Conservation (phyloP, 2,797 vertebrate species). For the Cynodonichthys magdalenae region DNA sequence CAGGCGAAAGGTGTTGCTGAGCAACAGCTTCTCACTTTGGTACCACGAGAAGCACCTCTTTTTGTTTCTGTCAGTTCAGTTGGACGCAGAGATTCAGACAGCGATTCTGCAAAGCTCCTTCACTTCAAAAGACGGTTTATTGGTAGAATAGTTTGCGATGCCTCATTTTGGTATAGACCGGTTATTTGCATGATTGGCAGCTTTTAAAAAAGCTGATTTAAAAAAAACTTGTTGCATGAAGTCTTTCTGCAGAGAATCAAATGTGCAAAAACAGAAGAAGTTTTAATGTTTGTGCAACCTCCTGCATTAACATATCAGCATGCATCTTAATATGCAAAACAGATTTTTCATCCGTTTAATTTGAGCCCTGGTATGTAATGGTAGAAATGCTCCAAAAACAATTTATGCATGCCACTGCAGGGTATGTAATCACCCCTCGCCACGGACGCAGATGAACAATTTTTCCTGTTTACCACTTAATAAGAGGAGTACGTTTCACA, state of each 20-base stretch:
- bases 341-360: constrained; percentile 4
- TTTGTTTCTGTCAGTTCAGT: constrained; percentile 3
- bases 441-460: constrained; percentile 18
- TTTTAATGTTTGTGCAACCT: constrained; percentile 21
- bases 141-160: too few relatives aligned
- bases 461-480: constrained; percentile 53
- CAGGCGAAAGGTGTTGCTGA: constrained; percentile 59
- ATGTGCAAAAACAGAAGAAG: constrained; percentile 9
- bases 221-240: constrained; percentile 21
- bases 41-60: constrained; percentile 12
- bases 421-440: constrained; percentile 38
- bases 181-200: constrained; percentile 17
- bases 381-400: constrained; percentile 7
- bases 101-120: not conserved
- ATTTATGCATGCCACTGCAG: constrained; percentile 26
- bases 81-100: constrained; percentile 7
- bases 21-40: constrained; percentile 52
- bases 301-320: constrained; percentile 32
- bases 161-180: not conserved
- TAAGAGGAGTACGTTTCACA: constrained; percentile 47
- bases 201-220: not conserved
- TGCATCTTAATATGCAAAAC: constrained; percentile 26
- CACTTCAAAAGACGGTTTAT: too few relatives aligned
- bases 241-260: constrained; percentile 28
- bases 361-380: constrained; percentile 27